phyloP scores from a whole-genome alignment of 2,113 vertebrate species.

The Passer montanus region DNA sequence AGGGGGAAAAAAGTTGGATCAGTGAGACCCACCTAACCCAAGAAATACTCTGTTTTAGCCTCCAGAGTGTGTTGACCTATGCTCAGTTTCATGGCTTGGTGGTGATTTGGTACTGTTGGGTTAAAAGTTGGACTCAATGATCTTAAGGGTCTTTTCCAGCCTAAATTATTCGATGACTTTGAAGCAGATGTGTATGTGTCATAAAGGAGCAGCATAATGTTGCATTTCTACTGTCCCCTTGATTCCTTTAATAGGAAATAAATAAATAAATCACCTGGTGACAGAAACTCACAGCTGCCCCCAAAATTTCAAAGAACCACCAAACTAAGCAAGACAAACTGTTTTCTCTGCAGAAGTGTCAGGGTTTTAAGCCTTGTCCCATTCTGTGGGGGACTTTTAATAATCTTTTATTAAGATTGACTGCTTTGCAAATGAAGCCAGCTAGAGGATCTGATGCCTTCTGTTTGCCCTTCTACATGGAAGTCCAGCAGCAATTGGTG shows the following conservation, averaged over 20 bases:
- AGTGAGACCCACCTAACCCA: background rate
- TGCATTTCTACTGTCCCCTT: background rate
- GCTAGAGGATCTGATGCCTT: background rate
- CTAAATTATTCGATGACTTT: background rate
- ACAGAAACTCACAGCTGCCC: background rate
- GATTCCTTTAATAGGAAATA: background rate
- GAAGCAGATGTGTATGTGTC: background rate
- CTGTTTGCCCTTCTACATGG: background rate
- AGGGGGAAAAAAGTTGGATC: rapidly evolving
- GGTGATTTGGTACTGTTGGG: background rate
- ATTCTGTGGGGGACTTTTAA: background rate
- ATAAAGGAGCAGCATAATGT: background rate
- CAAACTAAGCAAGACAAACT: background rate
- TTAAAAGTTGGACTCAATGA: background rate
- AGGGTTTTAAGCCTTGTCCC: background rate
- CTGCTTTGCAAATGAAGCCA: background rate
- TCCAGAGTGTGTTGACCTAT: background rate
- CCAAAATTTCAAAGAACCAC: background rate
- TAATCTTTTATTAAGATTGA: background rate
- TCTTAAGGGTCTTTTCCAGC: background rate
- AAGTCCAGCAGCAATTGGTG: background rate
- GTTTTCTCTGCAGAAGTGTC: background rate
- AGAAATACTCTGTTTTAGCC: background rate
- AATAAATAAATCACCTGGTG: background rate
- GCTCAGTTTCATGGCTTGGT: background rate